Percentiles rank a stretch among this genome's conserved stretches.
Conservation (phyloP, 2,113 vertebrate genomes). For the Irena cyanogastra region DNA sequence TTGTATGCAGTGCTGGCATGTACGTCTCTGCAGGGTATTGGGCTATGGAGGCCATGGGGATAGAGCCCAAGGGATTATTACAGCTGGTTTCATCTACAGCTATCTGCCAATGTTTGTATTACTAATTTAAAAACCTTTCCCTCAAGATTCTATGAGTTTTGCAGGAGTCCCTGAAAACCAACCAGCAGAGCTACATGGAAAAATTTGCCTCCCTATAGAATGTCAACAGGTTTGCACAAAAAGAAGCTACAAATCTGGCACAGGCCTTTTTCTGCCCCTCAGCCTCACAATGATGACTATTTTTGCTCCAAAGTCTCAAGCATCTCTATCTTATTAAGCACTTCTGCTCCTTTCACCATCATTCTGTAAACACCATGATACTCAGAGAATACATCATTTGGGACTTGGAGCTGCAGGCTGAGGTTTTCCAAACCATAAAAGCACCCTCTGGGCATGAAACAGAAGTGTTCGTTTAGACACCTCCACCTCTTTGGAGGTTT, state of each 20-base stretch:
- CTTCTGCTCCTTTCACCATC: neutral
- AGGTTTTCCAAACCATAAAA: neutral
- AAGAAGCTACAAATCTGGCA: neutral
- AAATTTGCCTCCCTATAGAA: neutral
- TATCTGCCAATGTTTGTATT: neutral
- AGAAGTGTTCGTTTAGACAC: neutral
- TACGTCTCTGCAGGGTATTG: neutral
- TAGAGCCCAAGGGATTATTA: neutral
- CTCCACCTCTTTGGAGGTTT: neutral
- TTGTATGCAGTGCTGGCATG: neutral
- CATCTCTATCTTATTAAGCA: neutral
- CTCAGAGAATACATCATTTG: neutral
- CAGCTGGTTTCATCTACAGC: neutral
- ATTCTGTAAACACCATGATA: neutral
- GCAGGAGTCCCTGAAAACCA: neutral
- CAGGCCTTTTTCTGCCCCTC: neutral
- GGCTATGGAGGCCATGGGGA: neutral
- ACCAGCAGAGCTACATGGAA: neutral
- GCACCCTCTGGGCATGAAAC: neutral
- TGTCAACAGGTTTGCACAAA: neutral
- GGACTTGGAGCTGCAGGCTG: neutral
- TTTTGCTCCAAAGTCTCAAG: neutral
- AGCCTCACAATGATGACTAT: neutral
- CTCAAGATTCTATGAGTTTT: neutral
- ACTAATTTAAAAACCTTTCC: neutral